A percentile compares a stretch with the other conserved stretches of the same genome.
Evolutionary conservation across 2,797 vertebrate genomes (phyloP).

Genomic region (Poecile montanus): DNA sequence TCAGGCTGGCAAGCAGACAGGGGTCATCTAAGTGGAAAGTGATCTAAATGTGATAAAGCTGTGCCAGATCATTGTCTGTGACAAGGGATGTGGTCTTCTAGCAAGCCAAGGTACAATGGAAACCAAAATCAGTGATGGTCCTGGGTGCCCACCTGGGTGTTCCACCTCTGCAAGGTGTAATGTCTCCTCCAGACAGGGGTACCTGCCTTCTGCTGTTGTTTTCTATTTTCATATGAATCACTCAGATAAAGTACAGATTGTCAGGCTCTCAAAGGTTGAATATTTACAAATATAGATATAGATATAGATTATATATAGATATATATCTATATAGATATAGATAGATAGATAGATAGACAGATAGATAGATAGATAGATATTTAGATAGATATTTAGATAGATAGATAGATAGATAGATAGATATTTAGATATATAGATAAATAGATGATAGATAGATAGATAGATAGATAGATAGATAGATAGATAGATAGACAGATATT

Average conservation of each 20-base stretch:
- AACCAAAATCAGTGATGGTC: not conserved
- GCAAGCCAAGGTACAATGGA: not conserved
- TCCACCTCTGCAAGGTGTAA: not conserved
- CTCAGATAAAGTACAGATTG: not conserved
- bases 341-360: not conserved
- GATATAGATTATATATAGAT: too few species aligned
- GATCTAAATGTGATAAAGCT: not conserved
- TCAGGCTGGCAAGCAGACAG: not conserved
- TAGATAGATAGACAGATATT: not conserved
- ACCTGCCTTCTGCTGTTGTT: not conserved
- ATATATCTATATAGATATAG: too few species aligned
- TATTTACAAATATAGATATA: too few species aligned
- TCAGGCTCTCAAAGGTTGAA: not conserved
- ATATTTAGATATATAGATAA: too few species aligned
- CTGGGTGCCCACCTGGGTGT: not conserved
- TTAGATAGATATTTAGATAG: too few species aligned
- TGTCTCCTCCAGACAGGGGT: not conserved
- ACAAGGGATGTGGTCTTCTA: not conserved
- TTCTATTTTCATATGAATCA: not conserved
- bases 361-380: not conserved
- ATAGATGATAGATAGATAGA: not conserved
- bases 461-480: too few species aligned
- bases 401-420: not conserved
- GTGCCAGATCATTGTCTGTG: fast-evolving
- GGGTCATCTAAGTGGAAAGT: not conserved